phyloP scores from a whole-genome alignment of 2,113 vertebrate species.

The Psettodes erumei region DNA sequence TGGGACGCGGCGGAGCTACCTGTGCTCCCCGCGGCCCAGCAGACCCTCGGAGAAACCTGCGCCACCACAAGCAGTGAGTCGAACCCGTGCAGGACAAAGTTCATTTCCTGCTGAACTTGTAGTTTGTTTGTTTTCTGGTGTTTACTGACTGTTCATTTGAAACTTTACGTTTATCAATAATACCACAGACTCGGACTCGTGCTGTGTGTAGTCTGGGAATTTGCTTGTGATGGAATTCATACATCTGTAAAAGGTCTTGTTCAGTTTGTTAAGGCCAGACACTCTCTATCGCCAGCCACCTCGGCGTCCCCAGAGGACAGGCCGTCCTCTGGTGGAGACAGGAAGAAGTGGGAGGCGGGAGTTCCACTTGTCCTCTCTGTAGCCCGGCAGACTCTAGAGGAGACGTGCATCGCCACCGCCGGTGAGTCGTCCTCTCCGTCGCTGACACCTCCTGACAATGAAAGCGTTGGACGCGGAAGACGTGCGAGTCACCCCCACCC shows the following conservation, averaged over 20 bases:
- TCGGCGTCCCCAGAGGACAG: constrained; percentile 51
- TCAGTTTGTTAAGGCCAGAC: no score
- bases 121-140: background rate
- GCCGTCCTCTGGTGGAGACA: constrained; percentile 80
- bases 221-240: no score
- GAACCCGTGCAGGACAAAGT: background rate
- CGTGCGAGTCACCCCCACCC: background rate
- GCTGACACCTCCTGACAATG: background rate
- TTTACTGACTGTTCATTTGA: background rate
- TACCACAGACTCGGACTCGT: background rate
- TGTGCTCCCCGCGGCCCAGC: constrained; percentile 83
- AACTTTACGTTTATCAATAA: background rate
- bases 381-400: constrained; percentile 86
- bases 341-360: constrained; percentile 91
- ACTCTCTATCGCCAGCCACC: constrained; percentile 38
- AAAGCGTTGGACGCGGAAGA: background rate
- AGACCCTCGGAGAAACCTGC: constrained; percentile 84
- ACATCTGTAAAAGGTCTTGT: background rate
- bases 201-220: background rate
- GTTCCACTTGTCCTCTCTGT: constrained; percentile 85
- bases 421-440: constrained; percentile 73
- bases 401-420: constrained; percentile 82
- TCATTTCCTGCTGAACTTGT: background rate
- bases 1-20: constrained; percentile 89
- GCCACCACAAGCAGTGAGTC: constrained; percentile 64